Conservation (phyloP, 2,797 vertebrate genomes). For the Peromyscus nudipes region DNA sequence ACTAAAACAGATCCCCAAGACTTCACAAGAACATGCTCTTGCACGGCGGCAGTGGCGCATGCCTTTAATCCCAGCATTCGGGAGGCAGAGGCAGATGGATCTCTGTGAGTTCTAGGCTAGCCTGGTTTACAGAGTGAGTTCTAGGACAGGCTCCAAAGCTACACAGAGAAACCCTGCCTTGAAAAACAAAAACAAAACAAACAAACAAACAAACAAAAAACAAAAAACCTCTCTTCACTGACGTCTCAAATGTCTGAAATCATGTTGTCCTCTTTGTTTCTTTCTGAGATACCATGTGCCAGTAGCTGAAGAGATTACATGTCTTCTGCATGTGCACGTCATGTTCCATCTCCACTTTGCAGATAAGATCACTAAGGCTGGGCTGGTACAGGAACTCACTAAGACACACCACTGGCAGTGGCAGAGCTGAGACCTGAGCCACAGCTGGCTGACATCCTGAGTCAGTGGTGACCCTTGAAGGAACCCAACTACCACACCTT, state of each 20-base stretch:
- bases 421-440: background rate
- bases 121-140: no score
- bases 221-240: background rate
- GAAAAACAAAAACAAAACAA: no score
- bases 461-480: background rate
- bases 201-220: no score
- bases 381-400: background rate
- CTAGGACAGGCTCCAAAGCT: no score
- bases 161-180: no score
- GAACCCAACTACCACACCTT: background rate
- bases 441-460: background rate
- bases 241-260: background rate
- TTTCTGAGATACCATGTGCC: background rate
- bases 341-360: background rate
- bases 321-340: accelerated
- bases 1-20: background rate
- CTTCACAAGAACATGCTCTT: background rate
- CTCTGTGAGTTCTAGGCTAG: no score
- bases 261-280: background rate
- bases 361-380: background rate
- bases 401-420: background rate
- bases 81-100: no score
- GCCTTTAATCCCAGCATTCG: no score
- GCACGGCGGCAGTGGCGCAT: no score
- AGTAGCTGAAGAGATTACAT: background rate